phyloP scores from a whole-genome alignment of 2,113 vertebrate genomes.

The Equus quagga region DNA sequence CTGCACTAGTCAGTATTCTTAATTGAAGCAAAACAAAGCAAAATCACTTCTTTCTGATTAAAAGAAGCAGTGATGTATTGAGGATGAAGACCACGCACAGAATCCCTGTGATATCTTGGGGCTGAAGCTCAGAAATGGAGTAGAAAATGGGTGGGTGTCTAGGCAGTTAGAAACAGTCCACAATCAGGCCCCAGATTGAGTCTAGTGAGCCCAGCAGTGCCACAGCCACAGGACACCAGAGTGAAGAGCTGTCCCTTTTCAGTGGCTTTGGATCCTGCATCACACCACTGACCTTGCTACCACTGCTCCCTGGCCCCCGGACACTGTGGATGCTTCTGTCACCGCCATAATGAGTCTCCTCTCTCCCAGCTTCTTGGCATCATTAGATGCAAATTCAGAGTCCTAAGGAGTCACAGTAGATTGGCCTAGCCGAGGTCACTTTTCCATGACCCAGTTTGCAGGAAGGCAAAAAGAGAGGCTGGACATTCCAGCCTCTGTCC shows the following conservation, averaged over 20 bases:
- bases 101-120: not conserved
- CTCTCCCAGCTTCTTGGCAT: not conserved
- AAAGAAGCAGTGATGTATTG: not conserved
- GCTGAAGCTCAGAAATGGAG: not conserved
- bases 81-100: not conserved
- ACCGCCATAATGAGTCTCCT: no score
- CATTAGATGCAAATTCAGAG: not conserved
- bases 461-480: not conserved
- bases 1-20: not conserved
- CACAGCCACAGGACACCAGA: not conserved
- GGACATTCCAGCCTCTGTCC: no score
- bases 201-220: no score
- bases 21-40: not conserved
- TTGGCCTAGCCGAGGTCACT: not conserved
- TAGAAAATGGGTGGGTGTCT: not conserved
- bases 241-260: not conserved
- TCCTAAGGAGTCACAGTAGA: not conserved
- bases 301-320: no score
- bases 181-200: no score
- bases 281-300: rapidly evolving
- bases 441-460: not conserved
- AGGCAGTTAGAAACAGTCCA: not conserved
- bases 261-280: no score
- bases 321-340: not conserved
- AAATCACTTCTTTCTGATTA: not conserved